phyloP scores from a whole-genome alignment of 2,888 invertebrate species.

The Aspidapion aeneum region DNA sequence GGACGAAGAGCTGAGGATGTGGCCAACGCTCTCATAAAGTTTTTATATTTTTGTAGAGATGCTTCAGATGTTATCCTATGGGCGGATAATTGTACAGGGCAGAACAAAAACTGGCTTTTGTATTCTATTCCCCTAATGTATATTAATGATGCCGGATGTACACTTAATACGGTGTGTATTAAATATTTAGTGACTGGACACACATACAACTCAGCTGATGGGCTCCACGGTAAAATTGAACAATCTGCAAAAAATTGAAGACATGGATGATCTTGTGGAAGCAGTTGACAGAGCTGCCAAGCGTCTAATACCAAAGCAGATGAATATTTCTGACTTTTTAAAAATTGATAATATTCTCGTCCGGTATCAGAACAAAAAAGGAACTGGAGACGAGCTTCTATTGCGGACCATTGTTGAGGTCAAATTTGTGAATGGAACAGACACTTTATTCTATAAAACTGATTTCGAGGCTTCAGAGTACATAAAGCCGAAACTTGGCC shows the following conservation, averaged over 20 bases:
- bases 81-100: slow-evolving; percentile 7
- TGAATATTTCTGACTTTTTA: not conserved
- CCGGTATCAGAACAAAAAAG: not conserved
- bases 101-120: slow-evolving; percentile 1
- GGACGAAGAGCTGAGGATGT: slow-evolving; percentile 11
- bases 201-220: slow-evolving; percentile 16
- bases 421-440: too few relatives aligned
- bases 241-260: slow-evolving; percentile 4
- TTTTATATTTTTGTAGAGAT: slow-evolving; percentile 4
- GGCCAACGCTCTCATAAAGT: slow-evolving; percentile 8
- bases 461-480: not conserved
- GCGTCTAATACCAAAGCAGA: not conserved
- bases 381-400: too few relatives aligned
- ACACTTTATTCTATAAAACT: not conserved
- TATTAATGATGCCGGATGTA: not conserved
- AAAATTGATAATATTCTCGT: not conserved
- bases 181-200: slow-evolving; percentile 11
- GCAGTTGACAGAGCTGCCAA: not conserved
- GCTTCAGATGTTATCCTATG: slow-evolving; percentile 6
- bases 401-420: too few relatives aligned
- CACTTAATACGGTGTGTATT: not conserved
- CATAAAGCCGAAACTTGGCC: not conserved
- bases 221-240: slow-evolving; percentile 14
- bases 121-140: not conserved
- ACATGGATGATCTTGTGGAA: not conserved